A percentile compares a stretch with the other conserved stretches of the same genome.
These are phyloP conservation scores for Emmelina monodactyla DNA, from an alignment of 2,888 invertebrate species.

Conservation along the genomic window DNA sequence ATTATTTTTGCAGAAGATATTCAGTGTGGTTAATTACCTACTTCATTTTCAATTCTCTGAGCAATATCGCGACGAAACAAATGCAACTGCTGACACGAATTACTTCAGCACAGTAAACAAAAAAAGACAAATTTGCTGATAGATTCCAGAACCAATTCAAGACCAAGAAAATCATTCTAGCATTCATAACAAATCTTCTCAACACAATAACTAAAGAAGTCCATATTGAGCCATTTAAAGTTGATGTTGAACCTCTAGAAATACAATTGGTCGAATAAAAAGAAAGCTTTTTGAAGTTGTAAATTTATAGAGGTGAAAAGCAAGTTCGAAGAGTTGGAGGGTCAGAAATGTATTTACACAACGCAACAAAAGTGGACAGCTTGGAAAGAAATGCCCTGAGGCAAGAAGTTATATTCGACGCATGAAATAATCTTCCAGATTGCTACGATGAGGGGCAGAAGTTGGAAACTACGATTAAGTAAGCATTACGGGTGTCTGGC, in stretches of 20 bases:
- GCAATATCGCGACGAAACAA: constrained; percentile 7
- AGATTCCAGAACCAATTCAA: constrained; percentile 16
- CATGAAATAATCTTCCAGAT: constrained; percentile 25
- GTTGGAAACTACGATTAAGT: too few species aligned
- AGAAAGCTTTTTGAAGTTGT: constrained; percentile 21
- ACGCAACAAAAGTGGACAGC: constrained; percentile 20
- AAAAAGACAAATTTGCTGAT: constrained; percentile 17
- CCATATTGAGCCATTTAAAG: constrained; percentile 19
- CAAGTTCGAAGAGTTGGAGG: constrained; percentile 18
- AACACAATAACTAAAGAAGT: constrained; percentile 19
- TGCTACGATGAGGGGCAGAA: constrained; percentile 21
- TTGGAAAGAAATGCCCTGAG: constrained; percentile 22
- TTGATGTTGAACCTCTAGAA: constrained; percentile 16
- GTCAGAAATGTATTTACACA: constrained; percentile 18
- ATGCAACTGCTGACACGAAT: constrained; percentile 8
- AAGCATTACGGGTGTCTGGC: too few species aligned
- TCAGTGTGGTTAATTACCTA: constrained; percentile 10
- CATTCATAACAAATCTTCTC: constrained; percentile 20
- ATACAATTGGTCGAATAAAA: constrained; percentile 21
- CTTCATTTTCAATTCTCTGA: constrained; percentile 11
- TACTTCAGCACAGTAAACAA: constrained; percentile 10
- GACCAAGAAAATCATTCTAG: constrained; percentile 9
- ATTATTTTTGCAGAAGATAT: constrained; percentile 11
- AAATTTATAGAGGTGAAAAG: constrained; percentile 19
- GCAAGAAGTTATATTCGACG: constrained; percentile 16